These are phyloP conservation scores for Phthorimaea operculella DNA, from an alignment of 1,140 invertebrate species.

Conservation along the genomic window DNA sequence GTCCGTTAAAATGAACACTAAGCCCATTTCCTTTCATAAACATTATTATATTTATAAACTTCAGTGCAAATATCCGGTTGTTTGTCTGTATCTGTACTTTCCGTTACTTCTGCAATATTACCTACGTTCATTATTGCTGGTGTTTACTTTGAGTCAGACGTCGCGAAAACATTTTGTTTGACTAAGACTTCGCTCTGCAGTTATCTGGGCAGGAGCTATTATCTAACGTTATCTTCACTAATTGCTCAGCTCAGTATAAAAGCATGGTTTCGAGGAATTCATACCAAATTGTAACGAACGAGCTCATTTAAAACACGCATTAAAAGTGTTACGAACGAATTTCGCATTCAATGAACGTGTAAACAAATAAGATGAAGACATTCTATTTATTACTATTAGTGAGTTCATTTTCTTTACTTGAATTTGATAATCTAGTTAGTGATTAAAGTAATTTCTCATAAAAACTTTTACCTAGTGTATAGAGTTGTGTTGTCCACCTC, in stretches of 20 bases:
- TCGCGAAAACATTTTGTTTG: conserved; percentile 60
- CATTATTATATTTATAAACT: conserved; percentile 2
- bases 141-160: conserved; percentile 50
- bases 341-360: conserved; percentile 29
- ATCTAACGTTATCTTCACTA: conserved; percentile 56
- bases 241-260: conserved; percentile 48
- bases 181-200: conserved; percentile 29
- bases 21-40: conserved; percentile 4
- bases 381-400: conserved; percentile 44
- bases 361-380: conserved; percentile 47
- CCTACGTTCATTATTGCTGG: conserved; percentile 16
- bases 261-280: conserved; percentile 31
- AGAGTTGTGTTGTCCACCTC: too few relatives aligned
- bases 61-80: conserved; percentile 35
- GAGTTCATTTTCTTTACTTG: conserved; percentile 22
- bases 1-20: too few relatives aligned
- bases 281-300: conserved; percentile 49
- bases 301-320: conserved; percentile 43
- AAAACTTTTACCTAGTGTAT: too few relatives aligned
- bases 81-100: conserved; percentile 24
- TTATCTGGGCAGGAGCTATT: conserved; percentile 48
- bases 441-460: too few relatives aligned
- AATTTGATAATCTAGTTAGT: too few relatives aligned
- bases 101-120: conserved; percentile 15
- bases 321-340: conserved; percentile 51